Evolutionary conservation across 1,140 invertebrate species (phyloP).

Genomic region (Ceratina japonica): DNA sequence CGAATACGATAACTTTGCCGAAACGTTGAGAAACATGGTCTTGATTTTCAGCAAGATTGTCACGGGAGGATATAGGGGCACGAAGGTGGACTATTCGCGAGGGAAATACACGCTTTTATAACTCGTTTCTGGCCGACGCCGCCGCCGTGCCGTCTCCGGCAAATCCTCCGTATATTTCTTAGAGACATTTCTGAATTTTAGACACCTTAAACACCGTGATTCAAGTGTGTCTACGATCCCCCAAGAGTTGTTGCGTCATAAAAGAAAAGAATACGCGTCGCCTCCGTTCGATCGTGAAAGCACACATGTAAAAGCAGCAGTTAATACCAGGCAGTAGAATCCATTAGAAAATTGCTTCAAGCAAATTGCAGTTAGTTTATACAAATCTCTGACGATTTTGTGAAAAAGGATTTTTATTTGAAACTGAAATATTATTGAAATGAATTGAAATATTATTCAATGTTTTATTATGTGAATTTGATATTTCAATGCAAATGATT

Average conservation of each 20-base stretch:
- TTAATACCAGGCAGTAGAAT: too few relatives aligned
- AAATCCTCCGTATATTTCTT: conserved; percentile 49
- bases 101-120: conserved; percentile 60
- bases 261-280: conserved; percentile 3
- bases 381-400: too few relatives aligned
- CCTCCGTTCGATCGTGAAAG: not conserved
- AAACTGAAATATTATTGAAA: too few relatives aligned
- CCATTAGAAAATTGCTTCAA: too few relatives aligned
- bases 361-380: too few relatives aligned
- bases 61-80: conserved; percentile 32
- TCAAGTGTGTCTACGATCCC: conserved; percentile 29
- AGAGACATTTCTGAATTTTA: conserved; percentile 60
- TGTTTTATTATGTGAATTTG: too few relatives aligned
- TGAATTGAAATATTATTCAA: too few relatives aligned
- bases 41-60: conserved; percentile 40
- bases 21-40: conserved; percentile 25
- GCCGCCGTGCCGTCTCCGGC: conserved; percentile 7
- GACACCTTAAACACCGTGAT: conserved; percentile 59
- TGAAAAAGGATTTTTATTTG: too few relatives aligned
- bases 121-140: conserved; percentile 46
- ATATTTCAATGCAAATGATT: too few relatives aligned
- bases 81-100: conserved; percentile 51
- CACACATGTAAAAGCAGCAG: too few relatives aligned
- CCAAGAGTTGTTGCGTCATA: conserved; percentile 39
- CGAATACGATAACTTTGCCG: conserved; percentile 29